phyloP scores from a whole-genome alignment of 2,113 vertebrate genomes.

The Xyrauchen texanus region DNA sequence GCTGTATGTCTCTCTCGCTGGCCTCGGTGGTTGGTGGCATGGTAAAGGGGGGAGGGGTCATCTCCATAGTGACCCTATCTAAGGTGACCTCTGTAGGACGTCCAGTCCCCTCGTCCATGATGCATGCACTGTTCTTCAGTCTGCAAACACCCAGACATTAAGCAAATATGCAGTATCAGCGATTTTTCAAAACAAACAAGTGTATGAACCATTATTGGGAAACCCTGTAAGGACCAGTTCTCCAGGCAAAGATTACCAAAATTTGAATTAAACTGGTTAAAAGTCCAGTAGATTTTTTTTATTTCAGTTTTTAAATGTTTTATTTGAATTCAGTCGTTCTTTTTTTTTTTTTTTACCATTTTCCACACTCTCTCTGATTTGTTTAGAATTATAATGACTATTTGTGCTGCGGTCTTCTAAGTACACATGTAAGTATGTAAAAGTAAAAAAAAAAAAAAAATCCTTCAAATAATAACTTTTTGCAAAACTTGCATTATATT shows the following conservation, averaged over 20 bases:
- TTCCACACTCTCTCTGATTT: too few relatives aligned
- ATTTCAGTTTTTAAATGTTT: background rate
- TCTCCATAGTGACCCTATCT: constrained; percentile 48
- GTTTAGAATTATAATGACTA: too few relatives aligned
- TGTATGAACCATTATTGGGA: background rate
- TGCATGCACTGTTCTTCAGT: constrained; percentile 62
- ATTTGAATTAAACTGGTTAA: background rate
- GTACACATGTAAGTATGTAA: too few relatives aligned
- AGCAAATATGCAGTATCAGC: background rate
- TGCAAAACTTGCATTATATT: too few relatives aligned
- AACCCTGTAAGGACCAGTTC: background rate
- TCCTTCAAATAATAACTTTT: too few relatives aligned
- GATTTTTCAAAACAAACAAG: background rate
- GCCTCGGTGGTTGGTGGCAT: constrained; percentile 48
- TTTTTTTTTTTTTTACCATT: too few relatives aligned
- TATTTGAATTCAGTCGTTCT: too few relatives aligned
- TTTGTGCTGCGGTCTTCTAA: too few relatives aligned
- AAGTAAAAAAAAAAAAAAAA: too few relatives aligned
- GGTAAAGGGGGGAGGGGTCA: constrained; percentile 58
- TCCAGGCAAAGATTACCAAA: background rate
- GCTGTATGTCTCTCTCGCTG: constrained; percentile 35
- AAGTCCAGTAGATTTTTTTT: background rate
- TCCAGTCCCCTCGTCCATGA: constrained; percentile 53
- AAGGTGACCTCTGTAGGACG: constrained; percentile 43
- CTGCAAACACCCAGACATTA: constrained; percentile 32